Percentiles rank a stretch among this genome's conserved stretches.
Evolutionary conservation across 2,113 vertebrate species (phyloP).

Genomic region (Halcyon senegalensis): DNA sequence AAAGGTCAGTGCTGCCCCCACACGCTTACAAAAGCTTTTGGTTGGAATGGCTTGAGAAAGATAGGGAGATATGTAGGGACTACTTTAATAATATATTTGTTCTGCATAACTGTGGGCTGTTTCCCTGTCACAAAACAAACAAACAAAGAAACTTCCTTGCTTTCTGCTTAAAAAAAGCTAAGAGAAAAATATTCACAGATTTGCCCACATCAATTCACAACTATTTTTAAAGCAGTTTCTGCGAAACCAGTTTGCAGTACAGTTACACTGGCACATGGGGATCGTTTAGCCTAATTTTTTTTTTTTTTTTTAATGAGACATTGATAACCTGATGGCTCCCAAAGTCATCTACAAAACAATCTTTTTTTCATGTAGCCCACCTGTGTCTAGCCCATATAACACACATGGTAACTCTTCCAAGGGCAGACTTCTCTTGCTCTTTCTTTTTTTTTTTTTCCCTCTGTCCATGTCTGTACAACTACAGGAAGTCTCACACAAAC

Average conservation of each 20-base stretch:
- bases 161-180: not conserved
- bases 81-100: not conserved
- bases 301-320: not conserved
- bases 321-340: not conserved
- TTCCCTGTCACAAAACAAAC: not conserved
- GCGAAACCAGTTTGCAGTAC: not conserved
- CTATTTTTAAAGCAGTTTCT: not conserved
- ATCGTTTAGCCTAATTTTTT: not conserved
- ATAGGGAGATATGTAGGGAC: not conserved
- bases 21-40: conserved; percentile 39
- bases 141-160: not conserved
- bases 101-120: not conserved
- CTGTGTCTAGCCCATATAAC: not conserved
- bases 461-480: not conserved
- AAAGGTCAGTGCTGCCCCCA: conserved; percentile 64
- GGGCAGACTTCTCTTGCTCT: not conserved
- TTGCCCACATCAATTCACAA: not conserved
- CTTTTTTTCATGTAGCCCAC: not conserved
- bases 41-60: not conserved
- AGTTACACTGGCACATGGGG: not conserved
- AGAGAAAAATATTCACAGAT: not conserved
- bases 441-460: not conserved
- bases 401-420: not conserved
- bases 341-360: not conserved
- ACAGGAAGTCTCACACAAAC: not conserved